Percentiles rank a stretch among this genome's conserved stretches.
These are phyloP conservation scores for Leuciscus waleckii DNA, from an alignment of 2,797 vertebrate species.

Conservation along the genomic window DNA sequence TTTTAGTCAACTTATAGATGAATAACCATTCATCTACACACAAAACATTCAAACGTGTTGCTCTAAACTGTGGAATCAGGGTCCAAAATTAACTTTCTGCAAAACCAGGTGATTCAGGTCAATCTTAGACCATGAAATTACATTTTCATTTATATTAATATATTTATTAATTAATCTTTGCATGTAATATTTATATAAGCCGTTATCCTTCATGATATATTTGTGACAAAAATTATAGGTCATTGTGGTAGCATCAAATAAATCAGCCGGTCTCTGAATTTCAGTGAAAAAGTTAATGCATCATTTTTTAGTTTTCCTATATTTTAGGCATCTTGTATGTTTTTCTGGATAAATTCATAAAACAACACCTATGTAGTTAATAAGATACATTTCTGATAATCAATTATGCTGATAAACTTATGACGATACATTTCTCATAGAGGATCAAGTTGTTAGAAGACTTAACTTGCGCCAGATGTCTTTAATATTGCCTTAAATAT, in stretches of 20 bases:
- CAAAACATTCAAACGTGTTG: neutral
- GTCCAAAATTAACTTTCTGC: slow-evolving; percentile 26
- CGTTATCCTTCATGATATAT: neutral
- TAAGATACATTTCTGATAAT: neutral
- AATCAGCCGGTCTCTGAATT: neutral
- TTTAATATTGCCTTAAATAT: neutral
- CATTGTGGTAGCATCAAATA: neutral
- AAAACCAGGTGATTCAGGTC: neutral
- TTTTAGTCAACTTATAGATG: slow-evolving; percentile 6
- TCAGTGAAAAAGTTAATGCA: neutral
- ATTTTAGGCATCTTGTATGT: neutral
- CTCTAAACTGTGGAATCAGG: slow-evolving; percentile 10
- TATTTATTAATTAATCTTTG: neutral
- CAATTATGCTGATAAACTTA: neutral
- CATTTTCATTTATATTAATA: neutral
- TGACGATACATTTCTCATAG: neutral
- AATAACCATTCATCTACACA: slow-evolving; percentile 5
- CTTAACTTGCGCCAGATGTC: neutral
- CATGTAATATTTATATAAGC: neutral
- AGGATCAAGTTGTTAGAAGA: neutral
- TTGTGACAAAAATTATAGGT: neutral
- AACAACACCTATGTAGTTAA: neutral
- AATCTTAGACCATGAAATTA: neutral
- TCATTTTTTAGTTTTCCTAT: neutral
- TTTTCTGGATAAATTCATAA: neutral